Percentiles rank a stretch among this genome's conserved stretches.
phyloP scores from a whole-genome alignment of 2,113 vertebrate genomes.

The Chaenogobius annularis region DNA sequence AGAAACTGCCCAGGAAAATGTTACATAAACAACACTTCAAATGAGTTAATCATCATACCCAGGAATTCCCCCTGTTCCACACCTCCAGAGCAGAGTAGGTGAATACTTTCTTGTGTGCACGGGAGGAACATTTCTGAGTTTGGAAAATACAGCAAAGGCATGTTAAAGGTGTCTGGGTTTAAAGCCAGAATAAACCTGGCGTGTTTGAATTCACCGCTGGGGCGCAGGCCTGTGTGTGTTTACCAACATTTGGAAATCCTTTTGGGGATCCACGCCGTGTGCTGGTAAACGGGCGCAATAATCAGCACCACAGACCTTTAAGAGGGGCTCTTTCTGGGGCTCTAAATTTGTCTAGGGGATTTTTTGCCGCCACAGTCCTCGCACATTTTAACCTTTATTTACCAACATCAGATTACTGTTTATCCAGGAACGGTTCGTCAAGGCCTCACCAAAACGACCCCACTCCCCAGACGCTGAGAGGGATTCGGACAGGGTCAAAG shows the following conservation, averaged over 20 bases:
- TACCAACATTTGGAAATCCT: slow-evolving; percentile 2
- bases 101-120: neutral
- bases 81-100: neutral
- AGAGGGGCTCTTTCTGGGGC: neutral
- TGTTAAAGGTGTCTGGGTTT: slow-evolving; percentile 5
- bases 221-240: neutral
- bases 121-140: slow-evolving; percentile 1
- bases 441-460: neutral
- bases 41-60: neutral
- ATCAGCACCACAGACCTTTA: neutral
- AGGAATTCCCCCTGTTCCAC: neutral
- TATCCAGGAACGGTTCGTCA: neutral
- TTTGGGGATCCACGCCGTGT: neutral
- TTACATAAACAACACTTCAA: neutral
- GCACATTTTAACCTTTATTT: neutral
- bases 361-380: neutral
- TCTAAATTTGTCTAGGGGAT: neutral
- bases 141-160: neutral
- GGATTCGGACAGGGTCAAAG: too few relatives aligned
- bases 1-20: neutral
- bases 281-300: neutral
- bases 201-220: neutral
- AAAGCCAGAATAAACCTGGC: neutral
- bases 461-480: neutral
- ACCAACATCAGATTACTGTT: neutral